Base-by-base conservation (phyloP, 2,113 vertebrate genomes). In the Corydoras sp. region DNA sequence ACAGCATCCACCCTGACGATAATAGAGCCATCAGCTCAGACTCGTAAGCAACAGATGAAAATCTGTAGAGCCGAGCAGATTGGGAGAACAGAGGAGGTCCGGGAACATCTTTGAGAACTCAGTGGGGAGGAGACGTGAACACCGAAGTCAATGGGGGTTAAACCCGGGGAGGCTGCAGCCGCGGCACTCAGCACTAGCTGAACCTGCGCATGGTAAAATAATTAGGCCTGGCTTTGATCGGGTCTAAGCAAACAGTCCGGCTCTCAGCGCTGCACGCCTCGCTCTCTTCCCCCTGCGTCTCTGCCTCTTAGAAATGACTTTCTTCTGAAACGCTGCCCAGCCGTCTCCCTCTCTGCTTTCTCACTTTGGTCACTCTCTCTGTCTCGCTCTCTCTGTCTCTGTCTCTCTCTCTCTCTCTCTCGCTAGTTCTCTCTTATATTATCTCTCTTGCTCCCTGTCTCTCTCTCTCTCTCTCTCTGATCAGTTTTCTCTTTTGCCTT, bases 161-260 rank as follows among this genome's bases (percentile, higher is more conserved):
- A 79, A 72, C 84, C 84, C 83, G 82, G 81, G 72, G 76, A 79
- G 64, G 54, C 75, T 81, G 77, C 81, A 77, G 83, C 82, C 84
- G 68, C 72, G 61, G 83, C 84, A 86, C 56, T 73, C 67, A 69
- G 85, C 83, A 81, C 80, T 80, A 79, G 31, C 65, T 60, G 67
- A 76, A 85, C 72, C 86, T 79, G 81, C 77, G 85, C 83, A 89
- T 89, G 90, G 89, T 89, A 90, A 90, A 90, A 87, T 84, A 88
- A 90, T 91, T 87, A 91, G 66, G 76, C 71, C 76, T 53, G 56
- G 77, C 89, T 90, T 91, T 91, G 90, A 91, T 89, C 87, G 72
- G 75, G 82, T 81, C 86, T 87, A 88, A 87, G 88, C 87, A 90
- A 91, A 91, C 86, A 90, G 79, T 84, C 87, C 86, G 81, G 85